Percentiles rank a stretch among this genome's conserved stretches.
Conservation (phyloP, 2,113 vertebrate genomes). For the Gymnorhina tibicen region DNA sequence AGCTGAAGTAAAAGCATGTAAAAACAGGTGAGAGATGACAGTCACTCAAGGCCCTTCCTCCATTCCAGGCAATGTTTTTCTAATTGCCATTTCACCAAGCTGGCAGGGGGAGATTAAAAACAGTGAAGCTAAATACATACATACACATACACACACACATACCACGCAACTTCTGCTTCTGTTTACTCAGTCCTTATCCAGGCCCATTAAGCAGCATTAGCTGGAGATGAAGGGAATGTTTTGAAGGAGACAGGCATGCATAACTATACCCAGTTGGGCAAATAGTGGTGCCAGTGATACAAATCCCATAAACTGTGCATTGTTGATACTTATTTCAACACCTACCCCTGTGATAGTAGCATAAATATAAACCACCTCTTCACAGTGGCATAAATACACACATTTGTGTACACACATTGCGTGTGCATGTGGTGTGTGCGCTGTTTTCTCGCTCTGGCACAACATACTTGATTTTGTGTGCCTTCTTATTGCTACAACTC, state of each 20-base stretch:
- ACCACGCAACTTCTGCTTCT: neutral
- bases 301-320: neutral
- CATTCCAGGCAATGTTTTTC: neutral
- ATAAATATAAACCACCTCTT: neutral
- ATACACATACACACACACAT: neutral
- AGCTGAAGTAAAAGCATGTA: neutral
- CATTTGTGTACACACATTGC: neutral
- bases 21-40: neutral
- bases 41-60: neutral
- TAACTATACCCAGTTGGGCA: neutral
- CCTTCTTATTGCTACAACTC: neutral
- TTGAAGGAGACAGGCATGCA: neutral
- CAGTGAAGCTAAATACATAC: neutral
- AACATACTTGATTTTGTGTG: neutral
- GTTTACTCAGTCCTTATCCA: conserved; percentile 1
- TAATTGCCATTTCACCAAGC: neutral
- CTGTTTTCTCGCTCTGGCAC: neutral
- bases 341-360: neutral
- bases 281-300: neutral
- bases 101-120: neutral
- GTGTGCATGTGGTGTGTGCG: accelerated
- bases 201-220: conserved; percentile 5
- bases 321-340: neutral
- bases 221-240: conserved; percentile 26
- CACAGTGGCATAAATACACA: neutral